Evolutionary conservation across 2,797 vertebrate genomes (phyloP).

Genomic region (Microcaecilia unicolor): DNA sequence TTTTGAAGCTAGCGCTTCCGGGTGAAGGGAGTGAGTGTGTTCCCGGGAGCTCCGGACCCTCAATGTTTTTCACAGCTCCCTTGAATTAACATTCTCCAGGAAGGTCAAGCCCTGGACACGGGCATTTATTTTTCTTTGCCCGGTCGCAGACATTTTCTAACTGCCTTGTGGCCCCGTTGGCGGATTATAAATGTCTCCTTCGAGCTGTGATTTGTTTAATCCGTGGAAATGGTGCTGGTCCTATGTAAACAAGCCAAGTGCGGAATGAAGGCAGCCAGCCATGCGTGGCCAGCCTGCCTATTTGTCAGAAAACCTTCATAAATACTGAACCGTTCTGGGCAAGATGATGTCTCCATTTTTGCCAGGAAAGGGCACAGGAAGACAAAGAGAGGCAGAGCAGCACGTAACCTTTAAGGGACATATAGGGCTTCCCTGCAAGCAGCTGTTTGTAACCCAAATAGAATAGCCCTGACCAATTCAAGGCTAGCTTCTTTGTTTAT

Average conservation of each 20-base stretch:
- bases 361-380: conserved; percentile 72
- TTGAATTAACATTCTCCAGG: conserved; percentile 53
- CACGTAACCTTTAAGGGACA: conserved; percentile 61
- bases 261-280: conserved; percentile 84
- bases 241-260: conserved; percentile 96
- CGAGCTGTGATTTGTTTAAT: conserved; percentile 94
- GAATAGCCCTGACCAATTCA: too few relatives aligned
- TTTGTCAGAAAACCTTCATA: conserved; percentile 93
- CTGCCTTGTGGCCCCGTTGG: conserved; percentile 84
- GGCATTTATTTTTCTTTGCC: conserved; percentile 61
- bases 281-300: conserved; percentile 82
- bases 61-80: too few relatives aligned
- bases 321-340: conserved; percentile 70
- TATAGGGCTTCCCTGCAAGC: conserved; percentile 12
- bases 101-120: conserved; percentile 74
- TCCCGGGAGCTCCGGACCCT: too few relatives aligned
- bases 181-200: conserved; percentile 88
- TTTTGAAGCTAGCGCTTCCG: conserved; percentile 31
- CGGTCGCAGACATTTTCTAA: conserved; percentile 49
- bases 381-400: conserved; percentile 60
- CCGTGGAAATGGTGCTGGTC: conserved; percentile 87
- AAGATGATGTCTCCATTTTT: conserved; percentile 94
- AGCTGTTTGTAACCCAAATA: conserved; percentile 7
- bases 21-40: conserved; percentile 27
- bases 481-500: too few relatives aligned